Percentiles rank a stretch among this genome's conserved stretches.
phyloP scores from a whole-genome alignment of 2,888 invertebrate genomes.

The Conomelus anceps region DNA sequence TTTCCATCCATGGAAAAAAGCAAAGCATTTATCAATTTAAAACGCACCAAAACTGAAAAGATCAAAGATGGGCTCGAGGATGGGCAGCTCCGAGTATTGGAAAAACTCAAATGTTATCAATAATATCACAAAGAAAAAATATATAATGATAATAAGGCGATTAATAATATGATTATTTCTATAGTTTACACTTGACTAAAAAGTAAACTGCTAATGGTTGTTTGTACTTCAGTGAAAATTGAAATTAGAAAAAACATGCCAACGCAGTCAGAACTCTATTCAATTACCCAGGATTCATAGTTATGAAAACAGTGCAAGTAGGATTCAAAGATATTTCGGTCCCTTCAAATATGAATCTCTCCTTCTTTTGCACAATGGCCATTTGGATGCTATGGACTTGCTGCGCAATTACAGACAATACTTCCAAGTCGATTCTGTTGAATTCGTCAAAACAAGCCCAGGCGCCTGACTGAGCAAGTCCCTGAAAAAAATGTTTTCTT shows the following conservation, averaged over 20 bases:
- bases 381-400: constrained; percentile 90
- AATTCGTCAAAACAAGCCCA: constrained; percentile 98
- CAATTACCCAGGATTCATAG: constrained; percentile 91
- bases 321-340: constrained; percentile 77
- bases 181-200: no score
- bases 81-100: no score
- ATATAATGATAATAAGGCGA: no score
- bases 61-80: no score
- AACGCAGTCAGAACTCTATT: no score
- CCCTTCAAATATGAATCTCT: constrained; percentile 76
- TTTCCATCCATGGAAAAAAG: no score
- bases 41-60: not conserved
- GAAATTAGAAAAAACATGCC: no score
- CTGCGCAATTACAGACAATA: constrained; percentile 90
- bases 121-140: no score
- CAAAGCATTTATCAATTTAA: not conserved
- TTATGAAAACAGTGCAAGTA: constrained; percentile 86
- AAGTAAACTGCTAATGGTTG: no score
- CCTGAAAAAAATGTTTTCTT: constrained; percentile 22
- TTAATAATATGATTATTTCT: no score
- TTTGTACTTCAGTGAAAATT: no score
- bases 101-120: no score
- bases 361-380: constrained; percentile 58
- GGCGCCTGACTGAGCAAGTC: constrained; percentile 53
- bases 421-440: constrained; percentile 88